These are phyloP conservation scores for Hemaris fuciformis DNA, from an alignment of 2,888 invertebrate genomes.

Conservation along the genomic window DNA sequence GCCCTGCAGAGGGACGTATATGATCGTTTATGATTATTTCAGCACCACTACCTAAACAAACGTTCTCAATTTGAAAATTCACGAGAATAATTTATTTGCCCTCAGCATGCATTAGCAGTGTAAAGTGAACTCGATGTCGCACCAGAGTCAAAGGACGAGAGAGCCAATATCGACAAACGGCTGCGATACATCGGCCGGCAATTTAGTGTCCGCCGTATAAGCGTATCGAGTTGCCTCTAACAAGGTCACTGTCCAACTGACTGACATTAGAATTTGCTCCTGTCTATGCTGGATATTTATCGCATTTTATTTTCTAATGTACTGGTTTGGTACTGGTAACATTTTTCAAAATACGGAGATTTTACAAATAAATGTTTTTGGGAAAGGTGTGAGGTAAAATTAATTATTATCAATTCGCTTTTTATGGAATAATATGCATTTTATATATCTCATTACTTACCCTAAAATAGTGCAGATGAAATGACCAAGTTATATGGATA, in stretches of 20 bases:
- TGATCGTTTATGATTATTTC: no score
- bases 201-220: not conserved
- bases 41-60: not conserved
- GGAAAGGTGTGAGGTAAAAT: no score
- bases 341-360: no score
- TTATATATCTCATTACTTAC: no score
- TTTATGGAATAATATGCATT: no score
- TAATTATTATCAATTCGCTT: no score
- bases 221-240: not conserved
- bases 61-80: not conserved
- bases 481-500: no score
- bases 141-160: not conserved
- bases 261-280: not conserved
- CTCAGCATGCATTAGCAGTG: not conserved
- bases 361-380: no score
- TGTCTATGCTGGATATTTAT: not conserved
- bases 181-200: not conserved
- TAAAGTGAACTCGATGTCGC: not conserved
- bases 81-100: not conserved
- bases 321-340: no score
- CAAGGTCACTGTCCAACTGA: not conserved
- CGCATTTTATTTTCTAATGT: not conserved
- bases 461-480: no score
- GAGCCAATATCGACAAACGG: constrained; percentile 3
- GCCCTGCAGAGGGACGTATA: no score